These are phyloP conservation scores for Ctenopoma kingsleyae DNA, from an alignment of 2,797 vertebrate species.

Conservation along the genomic window DNA sequence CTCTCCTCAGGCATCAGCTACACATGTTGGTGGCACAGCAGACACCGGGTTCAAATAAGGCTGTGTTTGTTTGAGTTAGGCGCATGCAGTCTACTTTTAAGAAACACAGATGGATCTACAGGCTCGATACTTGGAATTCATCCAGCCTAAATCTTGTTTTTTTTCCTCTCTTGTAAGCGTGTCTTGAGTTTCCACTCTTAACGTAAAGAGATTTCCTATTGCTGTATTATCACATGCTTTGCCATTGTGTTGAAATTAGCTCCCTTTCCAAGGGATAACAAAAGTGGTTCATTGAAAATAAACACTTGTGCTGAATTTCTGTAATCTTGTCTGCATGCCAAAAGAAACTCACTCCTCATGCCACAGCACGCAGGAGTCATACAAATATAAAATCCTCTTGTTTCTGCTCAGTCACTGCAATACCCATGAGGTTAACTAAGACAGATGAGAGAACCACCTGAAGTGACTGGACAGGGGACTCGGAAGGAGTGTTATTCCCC, in stretches of 20 bases:
- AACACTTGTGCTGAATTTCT: slow-evolving; percentile 51
- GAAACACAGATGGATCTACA: slow-evolving; percentile 25
- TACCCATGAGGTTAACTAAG: neutral
- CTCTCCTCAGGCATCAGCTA: slow-evolving; percentile 35
- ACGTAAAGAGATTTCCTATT: slow-evolving; percentile 57
- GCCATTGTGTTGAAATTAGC: slow-evolving; percentile 71
- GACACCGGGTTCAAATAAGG: slow-evolving; percentile 39
- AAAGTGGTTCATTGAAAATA: slow-evolving; percentile 59
- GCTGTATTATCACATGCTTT: slow-evolving; percentile 8
- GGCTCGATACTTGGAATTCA: slow-evolving; percentile 1
- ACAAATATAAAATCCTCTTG: neutral
- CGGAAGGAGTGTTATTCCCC: slow-evolving; percentile 30
- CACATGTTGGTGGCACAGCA: slow-evolving; percentile 33
- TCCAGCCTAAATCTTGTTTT: slow-evolving; percentile 9
- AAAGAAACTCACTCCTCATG: neutral
- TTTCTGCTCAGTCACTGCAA: slow-evolving; percentile 9
- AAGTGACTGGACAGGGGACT: slow-evolving; percentile 15
- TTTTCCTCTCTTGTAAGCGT: neutral
- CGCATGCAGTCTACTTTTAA: slow-evolving; percentile 13
- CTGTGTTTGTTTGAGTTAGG: slow-evolving; percentile 32
- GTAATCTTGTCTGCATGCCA: slow-evolving; percentile 37
- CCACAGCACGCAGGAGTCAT: slow-evolving; percentile 11
- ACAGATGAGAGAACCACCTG: slow-evolving; percentile 47
- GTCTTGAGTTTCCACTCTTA: slow-evolving; percentile 21
- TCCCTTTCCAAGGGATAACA: slow-evolving; percentile 56